Conservation (phyloP, 2,888 invertebrate genomes). For the Argyra leucocephala region DNA sequence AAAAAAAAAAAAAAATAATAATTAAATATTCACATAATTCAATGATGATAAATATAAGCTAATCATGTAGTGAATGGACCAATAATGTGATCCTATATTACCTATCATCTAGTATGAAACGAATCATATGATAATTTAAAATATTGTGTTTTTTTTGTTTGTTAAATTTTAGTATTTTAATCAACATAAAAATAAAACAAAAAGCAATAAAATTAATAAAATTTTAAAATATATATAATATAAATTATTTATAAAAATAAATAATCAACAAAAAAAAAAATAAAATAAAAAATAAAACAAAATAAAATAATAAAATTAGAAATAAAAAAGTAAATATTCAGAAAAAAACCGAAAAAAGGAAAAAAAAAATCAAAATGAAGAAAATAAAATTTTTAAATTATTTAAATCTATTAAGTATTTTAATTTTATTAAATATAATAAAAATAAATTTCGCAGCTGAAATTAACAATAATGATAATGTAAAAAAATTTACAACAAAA, state of each 20-base stretch:
- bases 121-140: no score
- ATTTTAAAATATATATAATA: no score
- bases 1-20: no score
- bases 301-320: not conserved
- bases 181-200: not conserved
- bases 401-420: not conserved
- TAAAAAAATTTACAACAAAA: not conserved
- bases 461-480: not conserved
- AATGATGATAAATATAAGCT: no score
- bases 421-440: not conserved
- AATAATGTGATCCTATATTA: no score
- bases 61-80: no score
- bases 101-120: no score
- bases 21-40: no score
- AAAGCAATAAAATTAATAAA: no score
- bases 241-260: not conserved
- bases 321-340: not conserved
- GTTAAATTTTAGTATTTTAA: not conserved
- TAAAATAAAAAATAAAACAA: not conserved
- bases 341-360: not conserved
- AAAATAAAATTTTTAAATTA: not conserved
- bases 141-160: not conserved
- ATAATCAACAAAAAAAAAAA: not conserved
- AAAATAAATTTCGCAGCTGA: not conserved
- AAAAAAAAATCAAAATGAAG: not conserved